Conservation (phyloP, 2,888 invertebrate species). For the Oscheius sp. region DNA sequence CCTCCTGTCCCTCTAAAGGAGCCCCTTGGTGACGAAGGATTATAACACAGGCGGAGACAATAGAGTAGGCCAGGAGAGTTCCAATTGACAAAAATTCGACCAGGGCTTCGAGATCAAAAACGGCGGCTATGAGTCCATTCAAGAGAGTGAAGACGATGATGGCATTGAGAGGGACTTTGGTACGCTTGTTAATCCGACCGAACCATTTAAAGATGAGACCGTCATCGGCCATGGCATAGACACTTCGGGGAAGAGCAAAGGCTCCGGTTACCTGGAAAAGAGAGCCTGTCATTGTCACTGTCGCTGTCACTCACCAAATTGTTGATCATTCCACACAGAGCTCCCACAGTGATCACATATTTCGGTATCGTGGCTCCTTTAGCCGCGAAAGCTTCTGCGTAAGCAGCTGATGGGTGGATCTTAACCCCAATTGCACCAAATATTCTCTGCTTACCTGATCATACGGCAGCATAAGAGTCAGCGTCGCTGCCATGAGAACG, state of each 20-base stretch:
- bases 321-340: conserved; percentile 84
- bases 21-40: conserved; percentile 69
- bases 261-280: conserved; percentile 75
- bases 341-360: conserved; percentile 85
- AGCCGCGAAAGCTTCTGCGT: conserved; percentile 82
- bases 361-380: conserved; percentile 83
- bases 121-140: conserved; percentile 71
- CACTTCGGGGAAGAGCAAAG: conserved; percentile 84
- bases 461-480: conserved; percentile 59
- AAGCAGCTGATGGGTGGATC: conserved; percentile 64
- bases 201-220: conserved; percentile 77
- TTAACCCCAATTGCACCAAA: not conserved
- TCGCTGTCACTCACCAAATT: conserved; percentile 75
- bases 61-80: conserved; percentile 56
- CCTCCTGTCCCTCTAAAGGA: conserved; percentile 36
- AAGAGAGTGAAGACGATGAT: conserved; percentile 67
- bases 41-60: conserved; percentile 69
- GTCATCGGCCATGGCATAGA: conserved; percentile 78
- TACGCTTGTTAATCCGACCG: conserved; percentile 60
- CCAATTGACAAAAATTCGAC: conserved; percentile 74
- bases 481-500: conserved; percentile 50
- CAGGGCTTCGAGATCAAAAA: conserved; percentile 72
- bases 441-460: conserved; percentile 42
- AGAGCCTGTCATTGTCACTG: not conserved
- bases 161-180: conserved; percentile 60